phyloP scores from a whole-genome alignment of 2,113 vertebrate genomes.

The Pseudonaja textilis region DNA sequence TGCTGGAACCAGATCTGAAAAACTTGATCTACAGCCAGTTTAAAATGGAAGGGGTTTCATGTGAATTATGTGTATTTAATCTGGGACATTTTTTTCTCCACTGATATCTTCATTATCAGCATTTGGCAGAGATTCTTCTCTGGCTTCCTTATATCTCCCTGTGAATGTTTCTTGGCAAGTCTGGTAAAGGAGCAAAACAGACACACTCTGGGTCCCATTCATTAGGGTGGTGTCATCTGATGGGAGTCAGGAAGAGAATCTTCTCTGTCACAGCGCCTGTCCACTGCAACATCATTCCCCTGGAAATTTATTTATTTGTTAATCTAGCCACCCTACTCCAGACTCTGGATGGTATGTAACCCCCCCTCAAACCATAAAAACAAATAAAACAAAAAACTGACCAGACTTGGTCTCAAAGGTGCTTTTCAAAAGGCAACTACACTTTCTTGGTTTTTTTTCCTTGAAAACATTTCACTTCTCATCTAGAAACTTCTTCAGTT shows the following conservation, averaged over 20 bases:
- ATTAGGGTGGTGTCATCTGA: neutral
- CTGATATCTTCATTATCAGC: conserved; percentile 54
- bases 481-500: neutral
- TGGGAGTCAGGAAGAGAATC: neutral
- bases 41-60: conserved; percentile 49
- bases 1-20: conserved; percentile 10
- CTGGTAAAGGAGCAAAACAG: conserved; percentile 40
- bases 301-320: neutral
- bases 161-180: neutral
- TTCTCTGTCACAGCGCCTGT: neutral
- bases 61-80: conserved; percentile 54
- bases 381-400: neutral
- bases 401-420: too few relatives aligned
- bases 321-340: neutral
- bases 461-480: neutral
- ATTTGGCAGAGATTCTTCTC: conserved; percentile 46
- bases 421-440: too few relatives aligned
- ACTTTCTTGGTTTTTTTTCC: neutral
- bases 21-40: conserved; percentile 19
- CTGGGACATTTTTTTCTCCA: conserved; percentile 34
- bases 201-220: neutral
- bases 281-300: neutral
- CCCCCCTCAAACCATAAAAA: neutral
- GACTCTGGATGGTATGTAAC: neutral
- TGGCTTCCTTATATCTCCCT: conserved; percentile 51